Base-by-base conservation (phyloP, 2,888 invertebrate species). In the Acleris sparsana region DNA sequence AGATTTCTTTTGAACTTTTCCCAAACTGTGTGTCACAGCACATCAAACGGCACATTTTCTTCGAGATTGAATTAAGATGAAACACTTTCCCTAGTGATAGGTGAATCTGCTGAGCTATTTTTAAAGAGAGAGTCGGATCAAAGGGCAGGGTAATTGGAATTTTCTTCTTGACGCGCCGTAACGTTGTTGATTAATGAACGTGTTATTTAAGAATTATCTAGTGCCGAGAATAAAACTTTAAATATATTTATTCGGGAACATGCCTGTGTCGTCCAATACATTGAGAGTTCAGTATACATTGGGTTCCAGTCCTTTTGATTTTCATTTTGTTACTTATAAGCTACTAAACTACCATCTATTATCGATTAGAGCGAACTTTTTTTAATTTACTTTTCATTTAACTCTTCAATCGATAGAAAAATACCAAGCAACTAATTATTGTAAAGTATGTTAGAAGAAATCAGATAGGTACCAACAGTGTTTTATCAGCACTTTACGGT, bases 71-170 rank as follows among this genome's bases (percentile, higher is more conserved):
- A 65, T 65, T 60, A 65, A 62, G 66, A 66, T 48, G 49, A 43
- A 59, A 59, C 66, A 62, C 66, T 66, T 66, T 66, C 62, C 46
- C 56, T 46, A 46, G 53, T 25, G 60, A 55, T 57, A 51, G 16
- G 20, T 49, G 49, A 43, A 51, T 57, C 56, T 61, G 52, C 18
- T 56, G 53, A 43, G 66, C 66, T 66, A 66, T 66, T 66, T 66
- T 57, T 39, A 55, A 61, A 51, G 53, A 44, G 60, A 46, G 11
- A 17, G 18, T 16, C 18, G 56, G 63, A 66, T 66, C 66, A 66
- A 66, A 66, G 66, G 57, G 56, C 56, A 18, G 16, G 6, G 22
- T 61, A 60, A 64, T 60, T 59, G 49, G 58, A 49, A 48, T 39
- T 29, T 55, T n/a, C 57, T 55, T 60, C 25, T 48, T 55, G 49